Conservation (phyloP, 2,113 vertebrate species). For the Lucifuga dentata region DNA sequence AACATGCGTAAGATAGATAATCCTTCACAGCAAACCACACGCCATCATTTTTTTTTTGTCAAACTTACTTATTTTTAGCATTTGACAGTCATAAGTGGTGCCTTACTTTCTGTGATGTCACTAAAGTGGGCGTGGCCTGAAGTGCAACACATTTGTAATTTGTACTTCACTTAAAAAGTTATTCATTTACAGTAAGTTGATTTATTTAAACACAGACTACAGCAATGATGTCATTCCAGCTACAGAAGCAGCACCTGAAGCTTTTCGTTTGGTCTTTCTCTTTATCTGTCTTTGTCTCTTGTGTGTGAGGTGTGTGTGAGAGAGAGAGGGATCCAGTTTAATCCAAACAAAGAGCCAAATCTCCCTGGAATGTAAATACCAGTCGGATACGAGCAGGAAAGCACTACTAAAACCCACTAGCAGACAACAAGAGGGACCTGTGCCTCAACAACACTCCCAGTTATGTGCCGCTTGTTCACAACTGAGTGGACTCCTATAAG, state of each 20-base stretch:
- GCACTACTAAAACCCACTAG: constrained; percentile 51
- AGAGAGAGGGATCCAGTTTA: constrained; percentile 69
- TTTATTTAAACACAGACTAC: no score
- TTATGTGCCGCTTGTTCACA: constrained; percentile 61
- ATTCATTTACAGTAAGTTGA: no score
- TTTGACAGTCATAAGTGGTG: no score
- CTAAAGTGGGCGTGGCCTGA: no score
- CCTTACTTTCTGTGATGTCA: no score
- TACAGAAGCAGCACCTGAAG: constrained; percentile 44
- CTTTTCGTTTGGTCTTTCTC: constrained; percentile 18
- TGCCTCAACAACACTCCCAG: constrained; percentile 50
- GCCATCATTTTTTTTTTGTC: no score
- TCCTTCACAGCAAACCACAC: no score
- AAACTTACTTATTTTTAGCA: no score
- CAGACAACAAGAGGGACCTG: constrained; percentile 55
- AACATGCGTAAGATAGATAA: no score
- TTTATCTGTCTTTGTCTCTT: constrained; percentile 12
- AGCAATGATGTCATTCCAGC: background rate
- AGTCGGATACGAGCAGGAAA: constrained; percentile 60
- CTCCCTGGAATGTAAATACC: constrained; percentile 65
- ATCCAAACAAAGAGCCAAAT: constrained; percentile 73
- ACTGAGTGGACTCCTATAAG: constrained; percentile 41
- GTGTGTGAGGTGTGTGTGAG: constrained; percentile 48
- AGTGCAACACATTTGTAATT: no score
- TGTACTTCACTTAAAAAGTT: no score